A percentile compares a stretch with the other conserved stretches of the same genome.
Conservation (phyloP, 2,113 vertebrate species). For the Prionailurus viverrinus region DNA sequence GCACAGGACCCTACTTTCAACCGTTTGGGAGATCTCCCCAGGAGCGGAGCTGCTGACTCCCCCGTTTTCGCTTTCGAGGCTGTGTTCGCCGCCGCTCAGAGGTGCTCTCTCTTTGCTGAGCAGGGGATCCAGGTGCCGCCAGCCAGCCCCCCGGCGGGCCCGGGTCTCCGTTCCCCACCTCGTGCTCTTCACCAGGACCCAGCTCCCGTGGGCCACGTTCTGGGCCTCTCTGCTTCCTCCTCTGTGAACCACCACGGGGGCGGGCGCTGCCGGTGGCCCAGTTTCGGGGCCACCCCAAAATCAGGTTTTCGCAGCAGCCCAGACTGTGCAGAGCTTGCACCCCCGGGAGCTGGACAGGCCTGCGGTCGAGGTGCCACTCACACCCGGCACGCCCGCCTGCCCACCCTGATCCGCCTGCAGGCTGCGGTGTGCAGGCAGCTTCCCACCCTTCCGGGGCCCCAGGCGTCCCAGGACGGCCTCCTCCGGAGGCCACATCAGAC, state of each 20-base stretch:
- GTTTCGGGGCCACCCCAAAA: not conserved
- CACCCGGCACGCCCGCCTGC: slow-evolving; percentile 21
- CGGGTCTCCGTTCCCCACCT: not conserved
- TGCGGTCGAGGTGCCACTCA: slow-evolving; percentile 44
- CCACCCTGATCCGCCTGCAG: not conserved
- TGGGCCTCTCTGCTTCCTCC: slow-evolving; percentile 52
- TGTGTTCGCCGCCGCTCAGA: not conserved
- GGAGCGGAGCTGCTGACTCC: not conserved
- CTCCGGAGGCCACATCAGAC: not conserved
- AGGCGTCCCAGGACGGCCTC: not conserved
- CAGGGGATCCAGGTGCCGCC: not conserved
- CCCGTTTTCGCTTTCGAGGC: not conserved
- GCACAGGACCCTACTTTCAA: not conserved
- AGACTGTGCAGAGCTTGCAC: not conserved
- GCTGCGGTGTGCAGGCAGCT: not conserved
- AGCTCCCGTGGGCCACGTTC: not conserved
- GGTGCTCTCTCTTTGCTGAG: not conserved
- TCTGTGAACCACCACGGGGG: not conserved
- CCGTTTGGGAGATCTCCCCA: too few relatives aligned
- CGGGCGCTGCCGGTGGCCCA: not conserved
- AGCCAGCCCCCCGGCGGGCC: too few relatives aligned
- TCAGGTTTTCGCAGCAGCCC: not conserved
- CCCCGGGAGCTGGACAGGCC: not conserved
- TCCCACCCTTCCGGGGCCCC: fast-evolving
- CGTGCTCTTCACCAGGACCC: too few relatives aligned